Evolutionary conservation across 2,888 invertebrate species (phyloP).

Genomic region (Brachyptera putata): DNA sequence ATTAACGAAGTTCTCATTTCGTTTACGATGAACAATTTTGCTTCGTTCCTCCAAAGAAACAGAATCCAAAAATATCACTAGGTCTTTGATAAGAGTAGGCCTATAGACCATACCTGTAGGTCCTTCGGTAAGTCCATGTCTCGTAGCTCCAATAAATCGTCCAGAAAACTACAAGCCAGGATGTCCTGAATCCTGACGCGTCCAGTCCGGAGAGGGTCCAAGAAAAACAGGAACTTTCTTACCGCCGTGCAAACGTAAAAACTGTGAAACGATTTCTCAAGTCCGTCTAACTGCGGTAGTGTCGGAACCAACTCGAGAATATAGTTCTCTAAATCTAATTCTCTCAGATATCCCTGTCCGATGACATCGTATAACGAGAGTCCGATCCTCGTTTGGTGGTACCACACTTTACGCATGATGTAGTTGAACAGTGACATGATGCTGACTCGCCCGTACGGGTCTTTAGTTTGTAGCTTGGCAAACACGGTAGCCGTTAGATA

Average conservation of each 20-base stretch:
- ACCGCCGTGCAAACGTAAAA: slow-evolving; percentile 97
- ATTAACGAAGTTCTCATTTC: too few species aligned
- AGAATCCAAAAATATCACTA: too few species aligned
- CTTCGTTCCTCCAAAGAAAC: too few species aligned
- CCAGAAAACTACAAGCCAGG: slow-evolving; percentile 84
- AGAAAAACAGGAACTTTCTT: slow-evolving; percentile 91
- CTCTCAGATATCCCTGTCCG: slow-evolving; percentile 85
- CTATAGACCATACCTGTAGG: too few species aligned
- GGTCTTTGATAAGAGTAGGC: too few species aligned
- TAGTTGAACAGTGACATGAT: slow-evolving; percentile 92
- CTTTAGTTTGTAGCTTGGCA: slow-evolving; percentile 80
- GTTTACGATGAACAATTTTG: too few species aligned
- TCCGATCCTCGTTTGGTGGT: slow-evolving; percentile 91
- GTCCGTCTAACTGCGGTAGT: slow-evolving; percentile 79
- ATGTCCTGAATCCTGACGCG: slow-evolving; percentile 88
- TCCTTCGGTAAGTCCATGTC: slow-evolving; percentile 82
- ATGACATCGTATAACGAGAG: slow-evolving; percentile 88
- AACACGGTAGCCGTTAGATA: slow-evolving; percentile 86
- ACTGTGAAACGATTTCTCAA: slow-evolving; percentile 90
- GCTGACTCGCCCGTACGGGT: slow-evolving; percentile 80
- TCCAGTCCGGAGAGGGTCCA: slow-evolving; percentile 85
- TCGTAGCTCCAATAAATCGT: slow-evolving; percentile 84
- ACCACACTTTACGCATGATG: slow-evolving; percentile 91
- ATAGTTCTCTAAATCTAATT: slow-evolving; percentile 92
- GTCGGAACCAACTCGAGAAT: slow-evolving; percentile 91